phyloP scores from a whole-genome alignment of 1,140 invertebrate species.

The Odontomachus brunneus region DNA sequence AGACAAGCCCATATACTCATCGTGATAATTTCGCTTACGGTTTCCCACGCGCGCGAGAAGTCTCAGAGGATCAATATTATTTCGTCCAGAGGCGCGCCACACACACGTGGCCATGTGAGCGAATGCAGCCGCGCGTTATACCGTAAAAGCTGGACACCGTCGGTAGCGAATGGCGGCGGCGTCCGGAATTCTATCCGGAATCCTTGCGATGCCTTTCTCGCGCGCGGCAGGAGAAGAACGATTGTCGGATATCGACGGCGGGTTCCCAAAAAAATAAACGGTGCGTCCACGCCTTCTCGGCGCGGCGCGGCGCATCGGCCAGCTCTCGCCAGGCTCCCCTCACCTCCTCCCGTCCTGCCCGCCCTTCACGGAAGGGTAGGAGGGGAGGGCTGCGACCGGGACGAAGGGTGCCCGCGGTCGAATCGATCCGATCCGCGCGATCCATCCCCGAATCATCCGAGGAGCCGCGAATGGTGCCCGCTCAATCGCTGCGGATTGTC shows the following conservation, averaged over 20 bases:
- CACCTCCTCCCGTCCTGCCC: too few relatives aligned
- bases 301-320: conserved; percentile 4
- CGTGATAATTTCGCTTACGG: too few relatives aligned
- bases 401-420: conserved; percentile 46
- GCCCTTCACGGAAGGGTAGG: conserved; percentile 2
- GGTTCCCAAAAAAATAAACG: conserved; percentile 49
- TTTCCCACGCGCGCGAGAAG: conserved; percentile 6
- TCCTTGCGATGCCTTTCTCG: conserved; percentile 50
- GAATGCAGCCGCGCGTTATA: background rate
- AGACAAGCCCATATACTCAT: too few relatives aligned
- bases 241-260: conserved; percentile 35
- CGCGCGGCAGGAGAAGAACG: conserved; percentile 44
- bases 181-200: conserved; percentile 56
- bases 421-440: conserved; percentile 52
- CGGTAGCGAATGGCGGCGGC: conserved; percentile 22
- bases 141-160: conserved; percentile 6
- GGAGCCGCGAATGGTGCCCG: conserved; percentile 18
- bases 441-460: conserved; percentile 47
- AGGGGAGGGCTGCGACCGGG: background rate
- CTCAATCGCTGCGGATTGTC: conserved; percentile 62
- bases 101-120: background rate
- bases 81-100: background rate
- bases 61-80: conserved; percentile 38
- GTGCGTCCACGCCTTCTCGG: conserved; percentile 25
- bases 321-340: too few relatives aligned